Evolutionary conservation across 2,113 vertebrate genomes (phyloP), one percentile per base, ranked within the genome.

Genomic region (Anarrhichthys ocellatus): DNA sequence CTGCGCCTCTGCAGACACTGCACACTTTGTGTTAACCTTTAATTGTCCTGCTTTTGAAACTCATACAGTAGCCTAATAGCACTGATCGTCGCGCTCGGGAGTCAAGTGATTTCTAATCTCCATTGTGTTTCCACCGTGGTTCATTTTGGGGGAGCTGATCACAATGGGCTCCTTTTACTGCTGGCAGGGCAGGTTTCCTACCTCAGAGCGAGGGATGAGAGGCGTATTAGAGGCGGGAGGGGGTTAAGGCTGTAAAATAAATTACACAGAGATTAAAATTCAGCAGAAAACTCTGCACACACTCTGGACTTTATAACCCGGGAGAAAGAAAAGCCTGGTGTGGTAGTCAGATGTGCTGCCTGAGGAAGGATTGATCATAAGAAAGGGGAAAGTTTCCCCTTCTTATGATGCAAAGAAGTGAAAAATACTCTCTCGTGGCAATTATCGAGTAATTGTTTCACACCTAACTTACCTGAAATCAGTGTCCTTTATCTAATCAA

Each of bases 211-310:
- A 20, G 72, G 44, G 48, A 42, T 5, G 69, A 54, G 42, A 32
- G 27, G 8, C 44, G 65, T 61, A 56, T 63, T 24, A 44, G 56
- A 62, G 56, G 48, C 68, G 74, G 79, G 24, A 42, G 22, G 32
- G 15, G 38, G 7, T 70, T 64, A 66, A 70, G 64, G 78, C 65
- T 67, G 59, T 78, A 84, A 85, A 90, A 89, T 68, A 87, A 93
- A 87, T 90, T 73, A 87, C 81, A 76, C 34, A 56, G 13, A 90
- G 87, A 92, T 90, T 91, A 92, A 86, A 89, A 88, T 83, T 91
- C 77, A 90, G 44, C 75, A 80, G 78, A 79, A 89, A 85, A 85
- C 79, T 62, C 52, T 3, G 65, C 27, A 66, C 62, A 32, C 68
- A 65, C 22, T 24, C 34, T 89, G 89, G 81, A 93, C 93, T 92